Conservation (phyloP, 37 sponge, comb jelly and placozoan genomes). For the Tethya wilhelma region DNA sequence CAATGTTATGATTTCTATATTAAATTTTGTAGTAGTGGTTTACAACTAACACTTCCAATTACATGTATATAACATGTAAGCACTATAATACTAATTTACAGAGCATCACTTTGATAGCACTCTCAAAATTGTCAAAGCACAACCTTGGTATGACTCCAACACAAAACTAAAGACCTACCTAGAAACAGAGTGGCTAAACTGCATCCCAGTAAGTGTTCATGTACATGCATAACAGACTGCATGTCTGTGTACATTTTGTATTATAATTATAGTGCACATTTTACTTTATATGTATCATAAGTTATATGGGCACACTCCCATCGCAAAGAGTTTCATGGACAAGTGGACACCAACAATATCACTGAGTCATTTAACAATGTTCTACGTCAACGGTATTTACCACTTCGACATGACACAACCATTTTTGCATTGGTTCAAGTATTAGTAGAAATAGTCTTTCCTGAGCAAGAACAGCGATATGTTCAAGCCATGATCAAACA, state of each 20-base stretch:
- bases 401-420: conserved; percentile 20
- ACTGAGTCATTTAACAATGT: conserved; percentile 43
- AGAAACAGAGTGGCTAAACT: conserved; percentile 29
- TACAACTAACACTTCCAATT: not conserved
- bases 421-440: conserved; percentile 37
- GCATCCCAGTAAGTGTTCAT: conserved; percentile 20
- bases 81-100: not conserved
- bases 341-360: conserved; percentile 44
- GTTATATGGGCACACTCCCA: conserved; percentile 36
- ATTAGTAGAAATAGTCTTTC: conserved; percentile 29
- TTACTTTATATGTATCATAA: conserved; percentile 5
- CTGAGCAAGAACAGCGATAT: conserved; percentile 36
- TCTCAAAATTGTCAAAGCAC: not conserved
- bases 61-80: not conserved
- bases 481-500: conserved; percentile 1
- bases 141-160: conserved; percentile 18
- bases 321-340: conserved; percentile 17
- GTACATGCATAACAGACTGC: not conserved
- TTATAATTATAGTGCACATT: not conserved
- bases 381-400: conserved; percentile 30
- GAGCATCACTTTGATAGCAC: conserved; percentile 7
- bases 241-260: not conserved
- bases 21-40: not conserved
- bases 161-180: conserved; percentile 20
- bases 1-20: not conserved